Evolutionary conservation across 2,797 vertebrate species (phyloP).

Genomic region (Anniella stebbinsi): DNA sequence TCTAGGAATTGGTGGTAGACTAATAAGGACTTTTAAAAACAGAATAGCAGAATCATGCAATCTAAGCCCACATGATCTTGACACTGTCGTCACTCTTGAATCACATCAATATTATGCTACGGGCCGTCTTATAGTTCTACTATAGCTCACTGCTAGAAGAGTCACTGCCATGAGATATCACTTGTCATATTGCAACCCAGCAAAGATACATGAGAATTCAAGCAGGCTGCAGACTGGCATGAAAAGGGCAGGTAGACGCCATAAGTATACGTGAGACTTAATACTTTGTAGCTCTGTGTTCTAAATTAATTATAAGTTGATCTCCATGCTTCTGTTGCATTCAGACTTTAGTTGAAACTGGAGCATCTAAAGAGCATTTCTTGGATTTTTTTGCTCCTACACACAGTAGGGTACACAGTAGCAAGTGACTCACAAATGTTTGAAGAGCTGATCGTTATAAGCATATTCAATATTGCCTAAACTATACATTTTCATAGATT

Average conservation of each 20-base stretch:
- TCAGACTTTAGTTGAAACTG: constrained; percentile 25
- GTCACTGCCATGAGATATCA: constrained; percentile 44
- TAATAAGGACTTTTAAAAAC: background rate
- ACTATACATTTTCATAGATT: background rate
- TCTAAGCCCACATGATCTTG: background rate
- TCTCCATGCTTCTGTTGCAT: constrained; percentile 22
- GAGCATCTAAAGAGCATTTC: background rate
- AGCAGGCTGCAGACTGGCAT: background rate
- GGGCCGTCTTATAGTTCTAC: background rate
- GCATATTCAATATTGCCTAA: background rate
- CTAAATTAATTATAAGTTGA: constrained; percentile 48
- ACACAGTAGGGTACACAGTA: constrained; percentile 17
- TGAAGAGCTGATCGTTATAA: background rate
- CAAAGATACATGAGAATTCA: constrained; percentile 53
- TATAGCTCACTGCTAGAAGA: background rate
- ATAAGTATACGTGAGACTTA: background rate
- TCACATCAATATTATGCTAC: background rate
- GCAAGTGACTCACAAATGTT: background rate
- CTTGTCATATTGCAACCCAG: constrained; percentile 36
- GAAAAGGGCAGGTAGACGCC: constrained; percentile 27
- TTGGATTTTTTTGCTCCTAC: constrained; percentile 9
- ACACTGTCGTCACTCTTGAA: background rate
- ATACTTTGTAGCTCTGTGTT: constrained; percentile 20
- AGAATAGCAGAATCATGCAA: constrained; percentile 22
- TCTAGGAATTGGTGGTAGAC: background rate